Evolutionary conservation across 2,888 invertebrate genomes (phyloP), one percentile per base, ranked within the genome.

Genomic region (Gymnocheta viridis): DNA sequence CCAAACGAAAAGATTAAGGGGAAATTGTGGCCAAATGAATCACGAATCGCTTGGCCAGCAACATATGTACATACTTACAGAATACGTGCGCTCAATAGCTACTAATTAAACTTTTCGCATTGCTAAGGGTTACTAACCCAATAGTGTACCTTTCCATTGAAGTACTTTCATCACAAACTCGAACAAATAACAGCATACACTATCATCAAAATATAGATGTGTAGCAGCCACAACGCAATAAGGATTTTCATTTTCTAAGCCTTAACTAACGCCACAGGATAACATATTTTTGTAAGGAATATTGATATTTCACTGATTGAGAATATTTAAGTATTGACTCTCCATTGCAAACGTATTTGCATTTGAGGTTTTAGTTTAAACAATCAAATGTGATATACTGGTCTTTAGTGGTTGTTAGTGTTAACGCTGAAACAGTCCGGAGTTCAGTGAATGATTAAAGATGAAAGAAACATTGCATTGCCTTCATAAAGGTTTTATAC

Each of bases 51-150:
- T 29, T 44, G 32, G 10, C 22, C 14, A 22, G 14, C 27, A 9
- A 19, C 9, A 76, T 14, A 41, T n/a, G 2, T 12, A 27, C 76
- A 35, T 17, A 27, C n/a, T n/a, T n/a, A n/a, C n/a, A n/a, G n/a
- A n/a, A 17, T 47, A 47, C n/a, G 12, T 58, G 24, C n/a, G 41
- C 17, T 73, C 51, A 51, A 27, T 19, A 27, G 24, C 51, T 51
- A 67, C 67, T 73, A 78, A 78, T 82, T 19, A 74, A 78, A 73
- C 49, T 54, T 44, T 44, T 51, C 27, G 19, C 60, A 67, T 64
- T 32, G 67, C 73, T 54, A 32, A 73, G 56, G 67, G 73, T 78
- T 64, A 69, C 78, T 69, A 78, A 78, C 64, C 38, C 47, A 69
- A 69, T 82, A 56, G 58, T 27, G 17, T 58, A 41, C 19, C 41